Base-by-base conservation (phyloP, 2,888 invertebrate species). In the Chymomyza caudatula region DNA sequence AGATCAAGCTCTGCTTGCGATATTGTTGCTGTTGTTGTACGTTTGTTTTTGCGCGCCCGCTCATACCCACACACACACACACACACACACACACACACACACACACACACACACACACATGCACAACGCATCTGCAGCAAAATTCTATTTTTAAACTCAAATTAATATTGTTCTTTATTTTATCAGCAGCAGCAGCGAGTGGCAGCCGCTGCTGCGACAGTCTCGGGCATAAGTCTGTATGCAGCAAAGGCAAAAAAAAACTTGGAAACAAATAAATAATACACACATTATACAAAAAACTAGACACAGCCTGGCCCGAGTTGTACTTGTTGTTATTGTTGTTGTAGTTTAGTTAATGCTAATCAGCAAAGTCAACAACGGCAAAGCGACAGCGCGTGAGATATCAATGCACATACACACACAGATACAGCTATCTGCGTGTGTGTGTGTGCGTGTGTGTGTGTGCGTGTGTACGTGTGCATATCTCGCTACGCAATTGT, bases 91-190 rank as follows among this genome's bases (percentile, higher is more conserved):
- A 71, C 56, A 73, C n/a, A 22, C 71, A 72, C 77, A 69, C 67
- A 67, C n/a, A n/a, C n/a, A n/a, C n/a, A 60, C 60, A 60, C 63
- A 68, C 63, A 68, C 62, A 71, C 56, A 73, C n/a, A 22, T 73
- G 73, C 77, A 69, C 67, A 67, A 63, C 76, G 84, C 81, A 84
- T 85, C 82, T 81, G 85, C 81, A 77, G 82, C 76, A 63, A 67
- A 83, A 77, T 75, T 86, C 87, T 87, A 87, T 87, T 87, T 87
- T 85, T 87, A 87, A 83, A 87, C 86, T 82, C 87, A 83, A 87
- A 83, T 87, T 87, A 87, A 87, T 83, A 87, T 86, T 87, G 79
- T 87, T 86, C 85, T 87, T 87, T 86, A 87, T 87, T 87, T 87
- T 87, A 87, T 87, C 87, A 87, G 86, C 87, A 72, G 74, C 72